Evolutionary conservation across 2,113 vertebrate species (phyloP), one percentile per base, ranked within the genome.

Genomic region (Tamias sibiricus): DNA sequence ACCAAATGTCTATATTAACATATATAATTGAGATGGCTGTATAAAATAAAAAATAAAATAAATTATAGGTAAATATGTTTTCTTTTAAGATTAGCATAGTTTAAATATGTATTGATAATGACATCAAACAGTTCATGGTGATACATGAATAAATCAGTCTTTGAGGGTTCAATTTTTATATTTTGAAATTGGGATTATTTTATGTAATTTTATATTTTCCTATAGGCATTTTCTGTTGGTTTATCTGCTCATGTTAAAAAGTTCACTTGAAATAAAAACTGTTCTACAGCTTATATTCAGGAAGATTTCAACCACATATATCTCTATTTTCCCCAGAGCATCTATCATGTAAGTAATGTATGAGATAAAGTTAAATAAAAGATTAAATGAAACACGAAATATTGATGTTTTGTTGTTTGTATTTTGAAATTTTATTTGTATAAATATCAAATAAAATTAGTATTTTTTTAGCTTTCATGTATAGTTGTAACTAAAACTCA

Each of bases 181-280:
- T 52, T 30, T 98, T 93, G 47, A 96, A 97, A 96, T 17, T 93
- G 64, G 90, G 35, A 94, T 96, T 95, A 62, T 87, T 97, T 97
- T 97, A 98, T 87, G 72, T 95, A 98, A 44, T 64, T 94, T 97
- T 96, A 93, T 95, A 93, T 96, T 92, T 97, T 95, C 96, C 97
- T 98, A 47, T n/a, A 80, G 97, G 97, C 92, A 79, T 22, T 52
- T 97, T 96, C 90, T 97, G 47, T 94, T 93, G 75, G 79, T 95
- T 97, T 97, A 96, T 98, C 94, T 97, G 32, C 24, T 97, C 40
- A 1, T 94, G 74, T 92, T 91, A 91, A 95, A 96, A 97, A 94
- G 82, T 94, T 8, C 44, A 64, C 97, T 98, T 97, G 94, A 95
- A 98, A 93, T 84, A 92, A 95, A 69, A 47, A 92, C 8, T 76